Percentiles rank a stretch among this genome's conserved stretches.
These are phyloP conservation scores for Puffinus mauretanicus DNA, from an alignment of 2,113 vertebrate genomes.

Conservation along the genomic window DNA sequence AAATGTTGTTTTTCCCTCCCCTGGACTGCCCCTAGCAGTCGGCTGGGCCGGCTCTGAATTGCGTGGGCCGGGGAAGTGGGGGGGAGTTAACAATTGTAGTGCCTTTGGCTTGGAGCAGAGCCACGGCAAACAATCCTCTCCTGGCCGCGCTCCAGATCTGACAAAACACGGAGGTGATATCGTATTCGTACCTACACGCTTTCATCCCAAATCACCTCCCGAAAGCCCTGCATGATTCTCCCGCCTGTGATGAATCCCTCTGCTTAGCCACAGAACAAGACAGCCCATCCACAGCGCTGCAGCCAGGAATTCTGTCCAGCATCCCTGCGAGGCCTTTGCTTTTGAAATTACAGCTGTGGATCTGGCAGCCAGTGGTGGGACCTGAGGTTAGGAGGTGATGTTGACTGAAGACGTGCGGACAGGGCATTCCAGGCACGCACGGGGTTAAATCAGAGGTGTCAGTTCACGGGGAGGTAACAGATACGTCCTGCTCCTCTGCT, in stretches of 20 bases:
- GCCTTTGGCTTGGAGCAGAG: conserved; percentile 47
- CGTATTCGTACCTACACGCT: not conserved
- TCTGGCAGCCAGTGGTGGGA: conserved; percentile 22
- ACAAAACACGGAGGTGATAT: conserved; percentile 1
- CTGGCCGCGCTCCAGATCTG: conserved; percentile 26
- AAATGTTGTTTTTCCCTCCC: conserved; percentile 41
- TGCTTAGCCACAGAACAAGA: not conserved
- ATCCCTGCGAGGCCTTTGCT: conserved; percentile 5
- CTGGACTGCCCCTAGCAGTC: conserved; percentile 29
- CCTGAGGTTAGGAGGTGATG: conserved; percentile 41
- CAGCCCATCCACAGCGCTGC: not conserved
- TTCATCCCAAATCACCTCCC: not conserved
- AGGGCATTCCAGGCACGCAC: conserved; percentile 56
- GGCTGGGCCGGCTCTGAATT: not conserved
- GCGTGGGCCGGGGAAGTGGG: conserved; percentile 31
- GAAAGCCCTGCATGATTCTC: not conserved
- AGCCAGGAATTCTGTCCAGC: not conserved
- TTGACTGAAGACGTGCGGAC: conserved; percentile 58
- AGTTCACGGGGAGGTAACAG: conserved; percentile 66
- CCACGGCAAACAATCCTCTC: conserved; percentile 35
- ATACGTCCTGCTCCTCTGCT: conserved; percentile 10
- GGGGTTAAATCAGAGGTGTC: conserved; percentile 58
- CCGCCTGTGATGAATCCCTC: not conserved
- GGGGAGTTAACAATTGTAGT: not conserved
- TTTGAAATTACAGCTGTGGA: conserved; percentile 28